phyloP scores from a whole-genome alignment of 2,888 invertebrate genomes.

The Patella ulyssiponensis region DNA sequence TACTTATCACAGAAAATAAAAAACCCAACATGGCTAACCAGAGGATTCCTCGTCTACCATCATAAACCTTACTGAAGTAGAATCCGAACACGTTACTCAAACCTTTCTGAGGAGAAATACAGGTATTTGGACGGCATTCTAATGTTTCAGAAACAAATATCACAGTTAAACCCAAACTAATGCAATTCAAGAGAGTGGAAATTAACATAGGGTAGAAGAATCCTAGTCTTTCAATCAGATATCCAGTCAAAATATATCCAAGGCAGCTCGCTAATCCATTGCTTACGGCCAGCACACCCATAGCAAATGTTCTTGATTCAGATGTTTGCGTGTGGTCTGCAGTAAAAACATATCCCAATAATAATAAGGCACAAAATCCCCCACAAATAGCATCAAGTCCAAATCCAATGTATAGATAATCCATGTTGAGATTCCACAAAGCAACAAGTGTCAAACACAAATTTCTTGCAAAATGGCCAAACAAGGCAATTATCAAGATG shows the following conservation, averaged over 20 bases:
- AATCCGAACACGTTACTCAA: background rate
- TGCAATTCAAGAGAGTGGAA: background rate
- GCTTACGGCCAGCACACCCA: conserved; percentile 33
- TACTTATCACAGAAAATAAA: conserved; percentile 15
- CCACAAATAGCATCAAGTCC: background rate
- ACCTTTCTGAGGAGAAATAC: background rate
- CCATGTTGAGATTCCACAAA: background rate
- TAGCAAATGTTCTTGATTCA: conserved; percentile 29
- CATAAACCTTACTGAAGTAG: background rate
- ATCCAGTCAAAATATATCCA: conserved; percentile 30
- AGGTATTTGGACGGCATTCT: conserved; percentile 9
- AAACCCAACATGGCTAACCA: conserved; percentile 12
- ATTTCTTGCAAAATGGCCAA: background rate
- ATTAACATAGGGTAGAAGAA: conserved; percentile 25
- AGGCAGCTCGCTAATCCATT: conserved; percentile 27
- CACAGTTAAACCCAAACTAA: conserved; percentile 6
- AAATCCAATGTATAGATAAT: background rate
- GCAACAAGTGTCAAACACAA: background rate
- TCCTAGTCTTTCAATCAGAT: conserved; percentile 36
- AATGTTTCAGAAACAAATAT: conserved; percentile 20
- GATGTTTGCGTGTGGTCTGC: background rate
- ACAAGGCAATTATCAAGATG: background rate
- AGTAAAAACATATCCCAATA: background rate
- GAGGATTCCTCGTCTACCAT: background rate
- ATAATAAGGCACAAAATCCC: background rate